A percentile compares a stretch with the other conserved stretches of the same genome.
Conservation (phyloP, 2,888 invertebrate species). For the Melanostoma mellinum region DNA sequence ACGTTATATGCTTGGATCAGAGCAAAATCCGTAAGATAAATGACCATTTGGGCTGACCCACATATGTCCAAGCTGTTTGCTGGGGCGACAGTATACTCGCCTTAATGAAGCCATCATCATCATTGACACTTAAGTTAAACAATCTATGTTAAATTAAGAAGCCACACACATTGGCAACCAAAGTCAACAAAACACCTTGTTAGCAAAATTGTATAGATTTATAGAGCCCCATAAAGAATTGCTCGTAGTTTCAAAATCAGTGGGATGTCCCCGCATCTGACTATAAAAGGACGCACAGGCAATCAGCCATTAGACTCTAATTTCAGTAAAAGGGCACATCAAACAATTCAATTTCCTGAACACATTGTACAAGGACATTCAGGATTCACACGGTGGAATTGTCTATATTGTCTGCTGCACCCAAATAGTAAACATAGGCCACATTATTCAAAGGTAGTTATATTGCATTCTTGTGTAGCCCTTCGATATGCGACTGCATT, state of each 20-base stretch:
- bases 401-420: conserved; percentile 51
- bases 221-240: conserved; percentile 12
- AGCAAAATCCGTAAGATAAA: conserved; percentile 58
- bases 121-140: conserved; percentile 60
- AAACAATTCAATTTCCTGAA: conserved; percentile 65
- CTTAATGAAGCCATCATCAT: conserved; percentile 70
- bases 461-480: conserved; percentile 17
- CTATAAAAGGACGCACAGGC: conserved; percentile 73
- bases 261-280: conserved; percentile 67
- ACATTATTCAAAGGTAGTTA: conserved; percentile 35
- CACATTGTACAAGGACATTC: conserved; percentile 44
- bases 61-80: conserved; percentile 58
- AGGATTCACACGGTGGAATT: conserved; percentile 48
- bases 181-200: conserved; percentile 66
- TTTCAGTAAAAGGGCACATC: conserved; percentile 61
- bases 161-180: conserved; percentile 56
- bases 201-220: conserved; percentile 41
- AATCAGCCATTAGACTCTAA: conserved; percentile 72
- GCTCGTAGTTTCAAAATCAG: conserved; percentile 28
- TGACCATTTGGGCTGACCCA: conserved; percentile 67
- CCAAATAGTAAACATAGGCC: conserved; percentile 52
- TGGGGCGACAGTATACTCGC: conserved; percentile 56
- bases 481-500: conserved; percentile 42
- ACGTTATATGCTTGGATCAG: conserved; percentile 45
- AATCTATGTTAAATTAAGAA: conserved; percentile 67